Conservation (phyloP, 2,888 invertebrate species). For the Electrophaes corylata region DNA sequence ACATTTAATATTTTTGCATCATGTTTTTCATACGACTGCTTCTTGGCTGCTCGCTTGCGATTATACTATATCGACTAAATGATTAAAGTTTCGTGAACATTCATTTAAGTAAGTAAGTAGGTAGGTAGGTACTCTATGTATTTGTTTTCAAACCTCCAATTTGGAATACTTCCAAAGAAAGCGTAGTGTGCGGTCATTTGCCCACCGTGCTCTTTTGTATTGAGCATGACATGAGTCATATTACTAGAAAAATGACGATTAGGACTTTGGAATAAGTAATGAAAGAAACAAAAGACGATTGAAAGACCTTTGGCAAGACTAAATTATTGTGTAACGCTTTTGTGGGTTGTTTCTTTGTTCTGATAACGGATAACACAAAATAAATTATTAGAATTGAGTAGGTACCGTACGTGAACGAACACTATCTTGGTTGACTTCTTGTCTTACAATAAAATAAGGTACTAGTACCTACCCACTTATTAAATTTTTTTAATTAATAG, state of each 20-base stretch:
- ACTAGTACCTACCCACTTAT: neutral
- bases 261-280: no score
- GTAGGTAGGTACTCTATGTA: no score
- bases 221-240: conserved; percentile 30
- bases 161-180: conserved; percentile 68
- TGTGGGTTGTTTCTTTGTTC: conserved; percentile 37
- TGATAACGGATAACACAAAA: conserved; percentile 19
- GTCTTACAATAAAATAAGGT: neutral
- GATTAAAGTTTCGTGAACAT: neutral
- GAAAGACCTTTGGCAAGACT: conserved; percentile 27
- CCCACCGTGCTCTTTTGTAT: conserved; percentile 48
- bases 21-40: conserved; percentile 36
- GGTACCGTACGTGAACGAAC: neutral
- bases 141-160: conserved; percentile 40
- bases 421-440: neutral
- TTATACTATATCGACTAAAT: no score
- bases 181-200: conserved; percentile 61
- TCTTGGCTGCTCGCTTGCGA: no score
- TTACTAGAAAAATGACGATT: conserved; percentile 33
- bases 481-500: no score
- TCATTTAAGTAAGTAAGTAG: no score
- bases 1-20: conserved; percentile 48
- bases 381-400: neutral
- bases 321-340: conserved; percentile 26
- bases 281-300: conserved; percentile 32